Conservation (phyloP, 2,797 vertebrate genomes). For the Typhlichthys subterraneus region DNA sequence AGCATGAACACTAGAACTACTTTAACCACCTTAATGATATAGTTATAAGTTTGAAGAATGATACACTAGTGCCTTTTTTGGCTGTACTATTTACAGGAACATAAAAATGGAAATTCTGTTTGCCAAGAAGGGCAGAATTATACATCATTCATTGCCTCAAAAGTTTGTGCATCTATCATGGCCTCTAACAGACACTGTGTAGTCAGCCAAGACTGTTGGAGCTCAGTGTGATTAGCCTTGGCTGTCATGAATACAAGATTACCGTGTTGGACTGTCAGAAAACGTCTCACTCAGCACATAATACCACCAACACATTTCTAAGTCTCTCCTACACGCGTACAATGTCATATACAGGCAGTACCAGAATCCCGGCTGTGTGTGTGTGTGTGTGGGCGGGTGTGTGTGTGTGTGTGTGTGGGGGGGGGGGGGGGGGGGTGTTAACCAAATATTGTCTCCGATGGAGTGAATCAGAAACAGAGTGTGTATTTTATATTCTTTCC, state of each 20-base stretch:
- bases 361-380: constrained; percentile 2
- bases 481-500: constrained; percentile 51
- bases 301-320: constrained; percentile 38
- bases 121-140: not conserved
- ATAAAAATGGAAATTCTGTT: not conserved
- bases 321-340: constrained; percentile 28
- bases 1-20: no score
- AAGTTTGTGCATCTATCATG: constrained; percentile 2
- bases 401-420: no score
- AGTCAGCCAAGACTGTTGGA: constrained; percentile 38
- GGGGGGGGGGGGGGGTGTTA: not conserved
- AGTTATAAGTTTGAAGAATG: no score
- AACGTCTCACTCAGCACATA: constrained; percentile 44
- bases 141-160: constrained; percentile 6
- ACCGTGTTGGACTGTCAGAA: constrained; percentile 44
- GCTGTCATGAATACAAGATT: constrained; percentile 54
- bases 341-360: constrained; percentile 29
- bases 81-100: not conserved
- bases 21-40: no score
- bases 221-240: constrained; percentile 45
- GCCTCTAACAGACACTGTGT: constrained; percentile 33
- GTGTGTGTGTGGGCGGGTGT: no score
- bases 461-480: constrained; percentile 51
- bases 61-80: not conserved
- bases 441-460: constrained; percentile 1